These are phyloP conservation scores for Drosophila quadrilineata DNA, from an alignment of 1,140 invertebrate species.

Conservation along the genomic window DNA sequence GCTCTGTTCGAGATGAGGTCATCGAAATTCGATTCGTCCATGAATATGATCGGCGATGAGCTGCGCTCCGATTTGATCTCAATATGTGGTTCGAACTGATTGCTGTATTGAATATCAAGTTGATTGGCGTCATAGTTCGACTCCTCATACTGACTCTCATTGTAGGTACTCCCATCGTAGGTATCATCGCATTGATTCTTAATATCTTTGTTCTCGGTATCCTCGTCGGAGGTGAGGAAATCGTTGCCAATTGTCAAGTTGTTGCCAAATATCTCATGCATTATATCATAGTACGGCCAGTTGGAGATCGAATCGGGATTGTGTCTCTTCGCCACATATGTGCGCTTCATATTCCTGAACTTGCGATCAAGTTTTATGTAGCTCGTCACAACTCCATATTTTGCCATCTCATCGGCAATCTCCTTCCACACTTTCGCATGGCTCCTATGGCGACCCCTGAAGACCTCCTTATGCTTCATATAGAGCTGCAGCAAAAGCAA, in stretches of 20 bases:
- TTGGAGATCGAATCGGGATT: neutral
- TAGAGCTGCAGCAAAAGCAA: conserved; percentile 9
- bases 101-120: too few relatives aligned
- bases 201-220: neutral
- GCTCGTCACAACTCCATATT: neutral
- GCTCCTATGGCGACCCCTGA: neutral
- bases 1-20: neutral
- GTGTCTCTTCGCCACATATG: conserved; percentile 14
- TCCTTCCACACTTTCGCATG: conserved; percentile 9
- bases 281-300: conserved; percentile 10
- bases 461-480: conserved; percentile 12
- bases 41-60: too few relatives aligned
- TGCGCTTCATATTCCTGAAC: conserved; percentile 29
- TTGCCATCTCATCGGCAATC: conserved; percentile 1
- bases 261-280: conserved; percentile 12
- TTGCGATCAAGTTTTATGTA: conserved; percentile 24
- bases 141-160: too few relatives aligned
- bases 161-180: too few relatives aligned
- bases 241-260: neutral
- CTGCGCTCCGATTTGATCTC: neutral
- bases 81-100: too few relatives aligned
- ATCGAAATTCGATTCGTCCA: conserved; percentile 15
- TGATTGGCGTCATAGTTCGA: too few relatives aligned
- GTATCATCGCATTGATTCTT: too few relatives aligned
- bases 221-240: neutral